These are phyloP conservation scores for Tipula unca DNA, from an alignment of 2,888 invertebrate species.

Conservation along the genomic window DNA sequence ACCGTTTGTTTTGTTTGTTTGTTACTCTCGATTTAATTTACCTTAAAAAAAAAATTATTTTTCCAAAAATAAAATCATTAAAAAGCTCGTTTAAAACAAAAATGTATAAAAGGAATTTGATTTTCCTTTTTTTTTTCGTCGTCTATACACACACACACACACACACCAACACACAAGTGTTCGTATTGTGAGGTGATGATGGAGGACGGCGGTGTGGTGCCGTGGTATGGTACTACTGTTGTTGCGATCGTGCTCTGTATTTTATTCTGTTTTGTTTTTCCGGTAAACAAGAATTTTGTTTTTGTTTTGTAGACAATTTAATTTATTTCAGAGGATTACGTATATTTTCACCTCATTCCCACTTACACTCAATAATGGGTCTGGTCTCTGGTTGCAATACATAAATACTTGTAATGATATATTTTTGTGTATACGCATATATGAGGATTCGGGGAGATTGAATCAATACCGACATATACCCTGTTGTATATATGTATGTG, in stretches of 20 bases:
- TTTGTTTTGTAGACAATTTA: background rate
- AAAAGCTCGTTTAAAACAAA: conserved; percentile 1
- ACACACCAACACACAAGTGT: no score
- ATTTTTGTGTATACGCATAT: no score
- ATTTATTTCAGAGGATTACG: background rate
- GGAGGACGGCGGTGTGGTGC: background rate
- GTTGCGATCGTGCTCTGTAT: no score
- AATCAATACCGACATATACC: background rate
- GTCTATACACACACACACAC: background rate
- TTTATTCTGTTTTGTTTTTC: background rate
- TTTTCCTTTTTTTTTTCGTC: background rate
- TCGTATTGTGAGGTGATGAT: background rate
- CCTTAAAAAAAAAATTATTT: background rate
- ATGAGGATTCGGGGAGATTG: background rate
- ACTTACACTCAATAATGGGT: no score
- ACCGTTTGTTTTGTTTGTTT: background rate
- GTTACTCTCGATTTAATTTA: conserved; percentile 8
- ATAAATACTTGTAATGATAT: background rate
- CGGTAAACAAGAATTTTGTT: background rate
- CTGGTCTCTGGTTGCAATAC: no score
- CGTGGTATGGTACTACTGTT: background rate
- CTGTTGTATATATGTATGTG: background rate
- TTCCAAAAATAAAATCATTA: conserved; percentile 14
- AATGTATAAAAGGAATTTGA: no score
- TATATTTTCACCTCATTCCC: background rate